These are phyloP conservation scores for Caranx ignobilis DNA, from an alignment of 2,113 vertebrate species.

Conservation along the genomic window DNA sequence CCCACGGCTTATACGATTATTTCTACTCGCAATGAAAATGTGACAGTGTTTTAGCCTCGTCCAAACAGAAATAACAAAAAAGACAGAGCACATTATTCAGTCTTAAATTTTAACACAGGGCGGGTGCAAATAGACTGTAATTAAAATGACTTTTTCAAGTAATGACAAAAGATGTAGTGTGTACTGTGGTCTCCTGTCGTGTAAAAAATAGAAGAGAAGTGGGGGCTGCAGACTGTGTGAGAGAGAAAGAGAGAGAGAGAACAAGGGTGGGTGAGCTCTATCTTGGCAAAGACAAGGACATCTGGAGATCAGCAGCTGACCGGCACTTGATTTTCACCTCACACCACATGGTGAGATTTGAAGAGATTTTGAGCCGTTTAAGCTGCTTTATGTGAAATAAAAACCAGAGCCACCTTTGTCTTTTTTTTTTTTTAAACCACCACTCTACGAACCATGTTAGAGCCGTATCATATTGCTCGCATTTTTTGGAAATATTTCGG, in stretches of 20 bases:
- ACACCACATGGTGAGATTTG: constrained; percentile 54
- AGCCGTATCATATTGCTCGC: no score
- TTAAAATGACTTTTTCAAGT: constrained; percentile 30
- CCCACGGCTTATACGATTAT: constrained; percentile 23
- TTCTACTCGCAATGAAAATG: constrained; percentile 29
- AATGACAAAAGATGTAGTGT: constrained; percentile 37
- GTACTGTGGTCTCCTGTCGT: neutral
- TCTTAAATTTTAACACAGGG: neutral
- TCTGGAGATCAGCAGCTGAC: constrained; percentile 65
- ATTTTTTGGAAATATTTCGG: neutral
- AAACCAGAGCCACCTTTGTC: neutral
- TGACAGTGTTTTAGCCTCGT: constrained; percentile 41
- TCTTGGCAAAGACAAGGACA: constrained; percentile 58
- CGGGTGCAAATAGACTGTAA: constrained; percentile 3
- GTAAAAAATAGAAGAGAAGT: neutral
- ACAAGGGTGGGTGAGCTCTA: neutral
- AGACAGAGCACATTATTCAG: constrained; percentile 21
- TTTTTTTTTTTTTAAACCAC: neutral
- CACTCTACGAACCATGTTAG: no score
- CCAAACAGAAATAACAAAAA: constrained; percentile 21
- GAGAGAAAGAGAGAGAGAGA: neutral
- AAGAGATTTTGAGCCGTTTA: constrained; percentile 41
- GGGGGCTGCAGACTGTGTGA: constrained; percentile 16
- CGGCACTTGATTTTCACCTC: constrained; percentile 52
- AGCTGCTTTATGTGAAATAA: constrained; percentile 1